phyloP scores from a whole-genome alignment of 2,797 vertebrate species.

The Euphonia xanthogaster region DNA sequence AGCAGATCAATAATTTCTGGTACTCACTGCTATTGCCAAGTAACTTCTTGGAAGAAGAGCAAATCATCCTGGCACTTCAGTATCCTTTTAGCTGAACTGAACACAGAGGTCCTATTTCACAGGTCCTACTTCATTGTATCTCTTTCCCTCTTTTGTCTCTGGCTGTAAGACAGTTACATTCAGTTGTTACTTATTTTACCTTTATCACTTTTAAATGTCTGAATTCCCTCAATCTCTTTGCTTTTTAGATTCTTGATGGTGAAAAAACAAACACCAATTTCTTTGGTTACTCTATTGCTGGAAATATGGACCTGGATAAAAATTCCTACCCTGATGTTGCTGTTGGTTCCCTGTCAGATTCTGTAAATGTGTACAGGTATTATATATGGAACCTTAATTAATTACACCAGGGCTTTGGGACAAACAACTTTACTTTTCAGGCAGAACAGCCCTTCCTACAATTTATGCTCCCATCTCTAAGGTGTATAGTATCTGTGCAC shows the following conservation, averaged over 20 bases:
- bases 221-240: constrained; percentile 6
- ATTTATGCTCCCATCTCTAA: not conserved
- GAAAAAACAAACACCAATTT: constrained; percentile 75
- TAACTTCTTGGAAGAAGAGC: not conserved
- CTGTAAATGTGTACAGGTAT: constrained; percentile 89
- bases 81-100: not conserved
- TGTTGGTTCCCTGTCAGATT: constrained; percentile 92
- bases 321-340: constrained; percentile 96
- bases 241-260: constrained; percentile 86
- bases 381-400: not conserved
- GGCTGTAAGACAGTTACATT: not conserved
- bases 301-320: constrained; percentile 93
- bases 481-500: not conserved
- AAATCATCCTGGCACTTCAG: not conserved
- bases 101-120: not conserved
- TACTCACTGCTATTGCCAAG: not conserved
- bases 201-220: not conserved
- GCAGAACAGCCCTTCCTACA: not conserved
- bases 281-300: constrained; percentile 96
- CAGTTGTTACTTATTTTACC: not conserved
- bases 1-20: not conserved
- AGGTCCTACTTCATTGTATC: not conserved
- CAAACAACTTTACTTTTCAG: not conserved
- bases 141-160: not conserved
- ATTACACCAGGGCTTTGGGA: not conserved